These are phyloP conservation scores for Athrips mouffetella DNA, from an alignment of 2,888 invertebrate species.

Conservation along the genomic window DNA sequence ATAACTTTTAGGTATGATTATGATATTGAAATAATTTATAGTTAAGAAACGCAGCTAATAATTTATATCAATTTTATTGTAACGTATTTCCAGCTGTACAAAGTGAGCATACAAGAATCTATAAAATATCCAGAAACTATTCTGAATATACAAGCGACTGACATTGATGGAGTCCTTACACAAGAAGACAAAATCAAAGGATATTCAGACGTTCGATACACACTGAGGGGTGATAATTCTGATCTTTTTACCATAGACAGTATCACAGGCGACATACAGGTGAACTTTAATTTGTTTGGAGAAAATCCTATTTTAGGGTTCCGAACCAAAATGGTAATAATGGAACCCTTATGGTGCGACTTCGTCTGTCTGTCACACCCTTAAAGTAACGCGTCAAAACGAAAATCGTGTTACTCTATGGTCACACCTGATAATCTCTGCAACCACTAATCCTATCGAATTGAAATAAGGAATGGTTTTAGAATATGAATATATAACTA, in stretches of 20 bases:
- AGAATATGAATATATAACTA: no score
- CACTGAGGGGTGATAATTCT: slow-evolving; percentile 85
- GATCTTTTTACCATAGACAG: slow-evolving; percentile 85
- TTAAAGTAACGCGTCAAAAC: no score
- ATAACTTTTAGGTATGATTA: not conserved
- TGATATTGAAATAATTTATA: not conserved
- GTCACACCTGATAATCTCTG: no score
- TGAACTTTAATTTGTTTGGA: no score
- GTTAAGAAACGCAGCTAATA: not conserved
- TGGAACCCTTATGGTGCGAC: no score
- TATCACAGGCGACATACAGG: slow-evolving; percentile 82
- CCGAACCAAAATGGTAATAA: no score
- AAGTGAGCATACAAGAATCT: slow-evolving; percentile 84
- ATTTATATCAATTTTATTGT: not conserved
- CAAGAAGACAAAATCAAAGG: slow-evolving; percentile 77
- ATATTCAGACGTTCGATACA: slow-evolving; percentile 84
- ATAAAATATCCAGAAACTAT: slow-evolving; percentile 82
- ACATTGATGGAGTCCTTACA: slow-evolving; percentile 81
- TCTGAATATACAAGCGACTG: slow-evolving; percentile 83
- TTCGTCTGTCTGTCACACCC: no score
- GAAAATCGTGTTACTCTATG: no score
- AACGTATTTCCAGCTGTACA: slow-evolving; percentile 76
- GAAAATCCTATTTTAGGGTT: no score
- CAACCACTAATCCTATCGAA: no score
- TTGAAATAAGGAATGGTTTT: no score